Evolutionary conservation across 2,888 invertebrate genomes (phyloP).

Genomic region (Eupithecia centaureata): DNA sequence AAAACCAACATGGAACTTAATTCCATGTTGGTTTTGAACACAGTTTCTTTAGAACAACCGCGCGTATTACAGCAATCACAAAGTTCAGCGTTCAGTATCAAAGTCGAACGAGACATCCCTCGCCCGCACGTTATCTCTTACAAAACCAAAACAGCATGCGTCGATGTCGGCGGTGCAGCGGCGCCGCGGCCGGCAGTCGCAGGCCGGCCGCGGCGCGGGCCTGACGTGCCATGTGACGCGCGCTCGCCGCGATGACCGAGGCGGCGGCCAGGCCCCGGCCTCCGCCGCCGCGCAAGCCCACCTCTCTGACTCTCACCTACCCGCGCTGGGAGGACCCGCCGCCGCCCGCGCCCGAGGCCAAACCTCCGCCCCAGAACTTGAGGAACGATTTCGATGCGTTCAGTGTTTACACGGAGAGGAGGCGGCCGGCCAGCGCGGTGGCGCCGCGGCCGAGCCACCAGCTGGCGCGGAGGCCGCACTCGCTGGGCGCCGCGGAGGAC

Average conservation of each 20-base stretch:
- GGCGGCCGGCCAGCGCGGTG: conserved; percentile 83
- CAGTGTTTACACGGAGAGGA: conserved; percentile 77
- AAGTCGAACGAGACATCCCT: conserved; percentile 17
- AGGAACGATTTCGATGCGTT: conserved; percentile 76
- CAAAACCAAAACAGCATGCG: conserved; percentile 46
- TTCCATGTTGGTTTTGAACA: neutral
- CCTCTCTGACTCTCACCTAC: conserved; percentile 68
- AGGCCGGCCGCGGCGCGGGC: conserved; percentile 51
- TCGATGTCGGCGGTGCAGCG: conserved; percentile 61
- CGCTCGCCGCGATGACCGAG: conserved; percentile 73
- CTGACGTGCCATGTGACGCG: conserved; percentile 69
- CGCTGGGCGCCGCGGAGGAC: conserved; percentile 82
- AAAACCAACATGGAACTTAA: no score
- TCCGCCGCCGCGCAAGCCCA: conserved; percentile 81
- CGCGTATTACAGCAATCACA: neutral
- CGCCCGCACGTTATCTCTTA: conserved; percentile 24
- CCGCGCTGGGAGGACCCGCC: conserved; percentile 79
- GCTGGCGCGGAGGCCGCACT: conserved; percentile 83
- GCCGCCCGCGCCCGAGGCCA: conserved; percentile 76
- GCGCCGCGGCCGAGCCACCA: conserved; percentile 70
- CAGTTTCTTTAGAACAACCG: neutral
- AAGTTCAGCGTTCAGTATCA: neutral
- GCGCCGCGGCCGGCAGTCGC: conserved; percentile 63
- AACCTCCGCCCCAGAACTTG: conserved; percentile 53
- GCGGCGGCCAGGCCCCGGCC: conserved; percentile 80